Percentiles rank a stretch among this genome's conserved stretches.
phyloP scores from a whole-genome alignment of 35 echinoderm and acorn worm species.

The Ophioderma brevispina region DNA sequence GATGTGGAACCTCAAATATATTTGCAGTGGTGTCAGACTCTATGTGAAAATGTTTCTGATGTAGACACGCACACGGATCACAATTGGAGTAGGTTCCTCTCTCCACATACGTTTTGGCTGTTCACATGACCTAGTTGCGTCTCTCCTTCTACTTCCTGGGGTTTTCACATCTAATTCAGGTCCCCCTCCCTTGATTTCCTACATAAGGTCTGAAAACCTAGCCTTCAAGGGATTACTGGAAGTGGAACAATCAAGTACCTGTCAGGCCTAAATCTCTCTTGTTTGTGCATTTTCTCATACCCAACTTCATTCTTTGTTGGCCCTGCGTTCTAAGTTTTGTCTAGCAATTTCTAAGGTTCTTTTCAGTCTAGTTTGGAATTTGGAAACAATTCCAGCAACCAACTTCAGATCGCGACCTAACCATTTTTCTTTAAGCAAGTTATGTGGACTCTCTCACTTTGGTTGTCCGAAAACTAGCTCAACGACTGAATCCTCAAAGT shows the following conservation, averaged over 20 bases:
- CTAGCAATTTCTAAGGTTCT: conserved; percentile 53
- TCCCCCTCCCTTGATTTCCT: conserved; percentile 12
- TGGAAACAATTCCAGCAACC: conserved; percentile 68
- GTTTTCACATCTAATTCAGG: conserved; percentile 44
- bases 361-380: conserved; percentile 50
- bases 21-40: neutral
- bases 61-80: neutral
- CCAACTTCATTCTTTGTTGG: conserved; percentile 67
- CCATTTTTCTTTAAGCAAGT: conserved; percentile 69
- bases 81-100: neutral
- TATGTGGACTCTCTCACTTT: conserved; percentile 71
- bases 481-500: conserved; percentile 74
- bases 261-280: conserved; percentile 24
- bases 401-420: conserved; percentile 5
- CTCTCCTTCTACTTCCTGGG: conserved; percentile 53
- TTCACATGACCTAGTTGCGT: conserved; percentile 42
- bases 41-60: too few species aligned
- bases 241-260: conserved; percentile 43
- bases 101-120: conserved; percentile 23
- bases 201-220: conserved; percentile 30
- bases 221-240: conserved; percentile 49
- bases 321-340: conserved; percentile 37
- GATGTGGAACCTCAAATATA: neutral
- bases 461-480: conserved; percentile 64
- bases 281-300: conserved; percentile 48